A percentile compares a stretch with the other conserved stretches of the same genome.
phyloP scores from a whole-genome alignment of 2,797 vertebrate species.

The Oreochromis grahami region DNA sequence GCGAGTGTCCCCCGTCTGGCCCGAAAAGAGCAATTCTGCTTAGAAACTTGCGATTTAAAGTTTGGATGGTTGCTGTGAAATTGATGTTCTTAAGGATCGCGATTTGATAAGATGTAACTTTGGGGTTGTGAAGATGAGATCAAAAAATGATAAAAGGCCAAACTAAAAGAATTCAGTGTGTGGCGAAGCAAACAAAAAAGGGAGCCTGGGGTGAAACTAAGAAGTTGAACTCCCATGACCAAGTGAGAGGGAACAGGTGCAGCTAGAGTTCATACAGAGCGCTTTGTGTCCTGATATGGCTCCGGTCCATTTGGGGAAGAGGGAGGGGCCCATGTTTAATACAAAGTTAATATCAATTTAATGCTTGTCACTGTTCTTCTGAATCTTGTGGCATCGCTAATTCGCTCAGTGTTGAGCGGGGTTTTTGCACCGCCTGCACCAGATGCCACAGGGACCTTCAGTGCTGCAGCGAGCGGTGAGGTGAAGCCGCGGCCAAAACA shows the following conservation, averaged over 20 bases:
- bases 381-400: conserved; percentile 72
- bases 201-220: conserved; percentile 59
- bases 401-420: conserved; percentile 62
- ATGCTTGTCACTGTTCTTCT: conserved; percentile 80
- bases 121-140: conserved; percentile 24
- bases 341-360: conserved; percentile 87
- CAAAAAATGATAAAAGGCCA: conserved; percentile 35
- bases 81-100: neutral
- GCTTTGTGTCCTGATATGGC: conserved; percentile 74
- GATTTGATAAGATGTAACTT: conserved; percentile 33
- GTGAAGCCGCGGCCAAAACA: conserved; percentile 67
- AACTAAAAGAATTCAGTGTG: conserved; percentile 54
- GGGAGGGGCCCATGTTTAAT: conserved; percentile 80
- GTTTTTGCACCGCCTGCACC: conserved; percentile 41
- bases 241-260: conserved; percentile 76
- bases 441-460: conserved; percentile 60
- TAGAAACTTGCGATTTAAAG: neutral
- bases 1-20: conserved; percentile 8
- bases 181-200: conserved; percentile 36
- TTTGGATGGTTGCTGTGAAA: neutral
- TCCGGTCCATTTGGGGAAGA: conserved; percentile 56
- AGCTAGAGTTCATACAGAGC: conserved; percentile 71
- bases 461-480: conserved; percentile 35
- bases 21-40: neutral
- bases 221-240: conserved; percentile 65